Conservation (phyloP, 2,888 invertebrate species). For the Apoda limacodes region DNA sequence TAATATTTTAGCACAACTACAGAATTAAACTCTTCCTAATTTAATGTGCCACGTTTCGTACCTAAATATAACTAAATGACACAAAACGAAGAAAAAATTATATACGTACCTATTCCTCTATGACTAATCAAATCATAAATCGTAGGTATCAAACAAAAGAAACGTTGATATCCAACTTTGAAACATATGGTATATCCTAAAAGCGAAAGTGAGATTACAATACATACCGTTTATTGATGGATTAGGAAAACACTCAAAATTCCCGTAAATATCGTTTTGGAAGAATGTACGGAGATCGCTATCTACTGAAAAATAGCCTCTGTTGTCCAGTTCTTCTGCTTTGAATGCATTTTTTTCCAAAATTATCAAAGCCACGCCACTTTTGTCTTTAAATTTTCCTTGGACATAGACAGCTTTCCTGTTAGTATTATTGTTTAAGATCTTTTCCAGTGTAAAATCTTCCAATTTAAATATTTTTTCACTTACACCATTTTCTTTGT, state of each 20-base stretch:
- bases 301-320: constrained; percentile 73
- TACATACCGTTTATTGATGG: constrained; percentile 73
- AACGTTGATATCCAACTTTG: constrained; percentile 30
- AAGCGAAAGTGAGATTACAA: too few relatives aligned
- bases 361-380: constrained; percentile 77
- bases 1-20: too few relatives aligned
- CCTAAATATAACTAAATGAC: constrained; percentile 1
- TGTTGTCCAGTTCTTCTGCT: constrained; percentile 66
- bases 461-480: constrained; percentile 62
- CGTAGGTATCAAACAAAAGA: too few relatives aligned
- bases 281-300: constrained; percentile 73
- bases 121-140: constrained; percentile 29
- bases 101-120: constrained; percentile 5
- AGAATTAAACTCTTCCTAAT: too few relatives aligned
- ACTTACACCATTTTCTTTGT: constrained; percentile 43
- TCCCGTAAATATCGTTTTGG: constrained; percentile 88
- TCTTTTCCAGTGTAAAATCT: constrained; percentile 74
- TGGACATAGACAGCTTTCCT: constrained; percentile 78
- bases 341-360: constrained; percentile 87
- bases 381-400: constrained; percentile 74
- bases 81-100: constrained; percentile 10
- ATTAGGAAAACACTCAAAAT: constrained; percentile 78
- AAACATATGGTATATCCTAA: too few relatives aligned
- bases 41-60: constrained; percentile 2
- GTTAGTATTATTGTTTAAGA: constrained; percentile 79